phyloP scores from a whole-genome alignment of 2,888 invertebrate genomes.

The Gibbula magus region DNA sequence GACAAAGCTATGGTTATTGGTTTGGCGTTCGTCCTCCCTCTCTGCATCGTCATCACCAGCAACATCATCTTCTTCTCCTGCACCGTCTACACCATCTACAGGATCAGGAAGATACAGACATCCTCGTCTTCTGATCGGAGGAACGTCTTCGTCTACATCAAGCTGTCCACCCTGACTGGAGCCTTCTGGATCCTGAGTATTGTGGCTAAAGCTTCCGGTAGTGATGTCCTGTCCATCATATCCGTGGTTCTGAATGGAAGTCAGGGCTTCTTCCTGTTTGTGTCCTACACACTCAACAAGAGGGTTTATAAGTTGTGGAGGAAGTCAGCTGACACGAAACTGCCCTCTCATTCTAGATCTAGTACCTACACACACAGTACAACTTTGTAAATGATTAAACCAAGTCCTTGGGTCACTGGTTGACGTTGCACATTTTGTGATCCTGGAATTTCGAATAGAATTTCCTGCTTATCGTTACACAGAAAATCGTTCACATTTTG shows the following conservation, averaged over 20 bases:
- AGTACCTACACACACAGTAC: too few relatives aligned
- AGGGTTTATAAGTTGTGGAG: conserved; percentile 40
- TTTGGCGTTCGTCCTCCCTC: conserved; percentile 49
- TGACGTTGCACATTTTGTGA: too few relatives aligned
- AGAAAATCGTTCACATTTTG: too few relatives aligned
- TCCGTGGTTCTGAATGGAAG: conserved; percentile 45
- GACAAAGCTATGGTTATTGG: conserved; percentile 22
- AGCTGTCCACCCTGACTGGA: conserved; percentile 53
- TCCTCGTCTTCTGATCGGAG: conserved; percentile 29
- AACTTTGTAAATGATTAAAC: too few relatives aligned
- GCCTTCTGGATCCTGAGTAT: conserved; percentile 53
- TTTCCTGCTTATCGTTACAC: too few relatives aligned
- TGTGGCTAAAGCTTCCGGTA: conserved; percentile 41
- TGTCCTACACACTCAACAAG: conserved; percentile 48
- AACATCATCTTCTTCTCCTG: conserved; percentile 49
- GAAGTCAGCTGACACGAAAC: neutral
- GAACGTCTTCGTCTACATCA: conserved; percentile 45
- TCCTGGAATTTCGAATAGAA: too few relatives aligned
- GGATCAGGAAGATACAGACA: conserved; percentile 30
- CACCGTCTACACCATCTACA: conserved; percentile 41
- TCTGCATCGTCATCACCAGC: conserved; percentile 42
- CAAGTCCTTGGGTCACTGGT: too few relatives aligned
- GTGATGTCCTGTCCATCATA: conserved; percentile 40
- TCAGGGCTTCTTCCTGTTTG: conserved; percentile 55
- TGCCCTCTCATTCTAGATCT: too few relatives aligned